Percentiles rank a stretch among this genome's conserved stretches.
phyloP scores from a whole-genome alignment of 2,888 invertebrate species.

The Cheilosia vernalis region DNA sequence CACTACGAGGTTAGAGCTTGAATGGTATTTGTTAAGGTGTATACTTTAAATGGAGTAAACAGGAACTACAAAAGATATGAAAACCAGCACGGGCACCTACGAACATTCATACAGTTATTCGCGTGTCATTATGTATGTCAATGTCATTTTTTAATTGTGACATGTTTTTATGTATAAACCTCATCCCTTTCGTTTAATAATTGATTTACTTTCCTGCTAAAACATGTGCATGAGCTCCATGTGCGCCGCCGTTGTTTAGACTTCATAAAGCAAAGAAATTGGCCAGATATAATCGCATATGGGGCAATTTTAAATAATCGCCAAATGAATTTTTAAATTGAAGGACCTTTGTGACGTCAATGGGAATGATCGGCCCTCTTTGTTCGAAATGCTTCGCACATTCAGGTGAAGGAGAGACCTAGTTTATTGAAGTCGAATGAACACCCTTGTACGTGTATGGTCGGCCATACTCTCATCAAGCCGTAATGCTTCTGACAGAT shows the following conservation, averaged over 20 bases:
- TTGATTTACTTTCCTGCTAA: constrained; percentile 48
- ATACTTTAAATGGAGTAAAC: constrained; percentile 25
- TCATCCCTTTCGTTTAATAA: constrained; percentile 54
- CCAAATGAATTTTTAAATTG: constrained; percentile 70
- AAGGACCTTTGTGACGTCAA: constrained; percentile 69
- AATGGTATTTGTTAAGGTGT: constrained; percentile 41
- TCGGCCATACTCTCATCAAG: background rate
- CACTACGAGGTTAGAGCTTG: constrained; percentile 46
- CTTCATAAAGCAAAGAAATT: constrained; percentile 41
- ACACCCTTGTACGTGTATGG: constrained; percentile 1
- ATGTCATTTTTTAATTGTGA: constrained; percentile 72
- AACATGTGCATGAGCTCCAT: constrained; percentile 26
- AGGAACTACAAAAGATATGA: background rate
- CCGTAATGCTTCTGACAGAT: constrained; percentile 12
- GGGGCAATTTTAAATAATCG: constrained; percentile 68
- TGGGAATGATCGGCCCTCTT: constrained; percentile 37
- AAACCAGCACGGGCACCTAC: constrained; percentile 1
- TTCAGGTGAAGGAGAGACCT: constrained; percentile 49
- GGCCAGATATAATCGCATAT: constrained; percentile 56
- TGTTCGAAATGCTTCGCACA: constrained; percentile 30
- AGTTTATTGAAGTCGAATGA: constrained; percentile 34
- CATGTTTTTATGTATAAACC: constrained; percentile 47
- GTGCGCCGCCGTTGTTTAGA: constrained; percentile 16
- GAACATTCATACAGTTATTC: constrained; percentile 44
- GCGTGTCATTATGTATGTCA: constrained; percentile 72